Percentiles rank a stretch among this genome's conserved stretches.
phyloP scores from a whole-genome alignment of 2,888 invertebrate species.

The Polia nebulosa region DNA sequence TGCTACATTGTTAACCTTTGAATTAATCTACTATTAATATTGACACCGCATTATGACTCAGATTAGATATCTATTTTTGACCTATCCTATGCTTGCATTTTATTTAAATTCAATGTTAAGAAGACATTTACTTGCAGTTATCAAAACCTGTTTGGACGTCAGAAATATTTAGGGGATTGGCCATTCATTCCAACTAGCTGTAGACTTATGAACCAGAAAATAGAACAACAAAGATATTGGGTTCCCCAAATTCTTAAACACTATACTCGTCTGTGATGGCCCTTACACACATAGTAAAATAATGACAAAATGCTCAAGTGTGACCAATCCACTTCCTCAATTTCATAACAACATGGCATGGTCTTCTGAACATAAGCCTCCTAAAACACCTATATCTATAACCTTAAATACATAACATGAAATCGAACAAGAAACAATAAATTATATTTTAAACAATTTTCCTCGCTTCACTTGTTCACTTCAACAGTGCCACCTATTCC shows the following conservation, averaged over 20 bases:
- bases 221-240: too few species aligned
- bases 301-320: neutral
- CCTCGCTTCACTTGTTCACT: constrained; percentile 24
- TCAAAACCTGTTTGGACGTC: too few species aligned
- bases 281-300: neutral
- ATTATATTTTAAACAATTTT: constrained; percentile 13
- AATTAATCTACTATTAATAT: constrained; percentile 34
- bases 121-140: neutral
- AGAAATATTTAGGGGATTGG: too few species aligned
- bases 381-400: neutral
- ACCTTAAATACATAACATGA: neutral
- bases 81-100: neutral
- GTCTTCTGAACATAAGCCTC: neutral
- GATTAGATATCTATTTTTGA: constrained; percentile 11
- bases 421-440: neutral
- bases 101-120: neutral
- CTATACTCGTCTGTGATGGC: too few species aligned
- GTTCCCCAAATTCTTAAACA: too few species aligned
- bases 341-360: too few species aligned
- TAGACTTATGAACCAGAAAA: too few species aligned
- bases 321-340: neutral
- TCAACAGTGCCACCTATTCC: neutral
- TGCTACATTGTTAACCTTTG: constrained; percentile 47
- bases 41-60: constrained; percentile 30
- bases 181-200: too few species aligned